Evolutionary conservation across 2,113 vertebrate species (phyloP).

Genomic region (human): DNA sequence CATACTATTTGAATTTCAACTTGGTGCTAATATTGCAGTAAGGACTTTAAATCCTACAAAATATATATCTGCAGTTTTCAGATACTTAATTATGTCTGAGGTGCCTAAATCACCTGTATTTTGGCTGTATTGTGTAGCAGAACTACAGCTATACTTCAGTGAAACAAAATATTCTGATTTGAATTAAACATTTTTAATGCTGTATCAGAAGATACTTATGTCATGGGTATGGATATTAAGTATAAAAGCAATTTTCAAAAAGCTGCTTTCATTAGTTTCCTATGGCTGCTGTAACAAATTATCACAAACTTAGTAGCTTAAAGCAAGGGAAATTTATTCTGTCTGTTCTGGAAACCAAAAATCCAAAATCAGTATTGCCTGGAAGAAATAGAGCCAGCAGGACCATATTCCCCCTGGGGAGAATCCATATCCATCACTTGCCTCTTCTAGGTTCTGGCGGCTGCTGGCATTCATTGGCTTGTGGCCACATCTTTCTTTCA

Average conservation of each 20-base stretch:
- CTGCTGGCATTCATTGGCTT: neutral
- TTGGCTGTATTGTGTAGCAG: neutral
- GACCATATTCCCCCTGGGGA: accelerated
- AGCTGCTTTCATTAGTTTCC: neutral
- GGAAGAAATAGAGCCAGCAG: neutral
- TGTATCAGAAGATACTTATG: neutral
- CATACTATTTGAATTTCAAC: neutral
- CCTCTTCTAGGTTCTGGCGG: accelerated
- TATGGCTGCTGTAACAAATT: neutral
- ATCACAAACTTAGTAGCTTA: neutral
- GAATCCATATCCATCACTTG: neutral
- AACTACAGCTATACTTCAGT: neutral
- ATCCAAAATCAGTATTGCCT: neutral
- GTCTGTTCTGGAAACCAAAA: neutral
- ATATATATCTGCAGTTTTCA: neutral
- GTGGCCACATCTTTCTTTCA: neutral
- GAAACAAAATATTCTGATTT: neutral
- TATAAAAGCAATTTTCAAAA: neutral
- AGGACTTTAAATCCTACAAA: neutral
- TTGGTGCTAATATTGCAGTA: neutral
- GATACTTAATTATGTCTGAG: neutral
- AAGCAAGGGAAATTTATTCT: neutral
- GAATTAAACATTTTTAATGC: neutral
- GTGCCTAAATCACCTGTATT: too few species aligned
- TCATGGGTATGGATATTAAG: neutral